Evolutionary conservation across 2,797 vertebrate species (phyloP), one percentile per base, ranked within the genome.

Genomic region (Molossus molossus): DNA sequence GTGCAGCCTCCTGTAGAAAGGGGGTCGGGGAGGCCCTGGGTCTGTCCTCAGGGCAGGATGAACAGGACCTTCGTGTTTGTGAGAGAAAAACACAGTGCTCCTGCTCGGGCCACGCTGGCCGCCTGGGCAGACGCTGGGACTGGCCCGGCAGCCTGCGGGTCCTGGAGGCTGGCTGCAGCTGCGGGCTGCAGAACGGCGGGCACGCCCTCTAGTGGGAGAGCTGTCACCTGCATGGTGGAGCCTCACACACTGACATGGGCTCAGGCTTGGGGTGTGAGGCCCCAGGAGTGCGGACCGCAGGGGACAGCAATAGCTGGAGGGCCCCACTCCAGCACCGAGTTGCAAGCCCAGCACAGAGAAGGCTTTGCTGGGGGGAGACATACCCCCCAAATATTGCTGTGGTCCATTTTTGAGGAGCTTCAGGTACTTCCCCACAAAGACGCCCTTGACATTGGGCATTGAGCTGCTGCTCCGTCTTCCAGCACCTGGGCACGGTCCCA

Each of bases 1-100:
- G 25, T 4, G 3, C 0, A 11, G 12, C 12, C 33, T 81, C 55
- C 29, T 93, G 77, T 65, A 87, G 21, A 62, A 85, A 92, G 48
- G 40, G 1, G 7, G 17, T 12, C 12, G 0, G 3, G 1, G 1
- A 12, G 11, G 40, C 27, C 3, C 5, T 14, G 13, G 15, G 0
- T 60, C 4, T 65, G 20, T 60, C 11, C 37, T 58, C 48, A n/a
- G 11, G 9, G 76, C 80, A 80, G 3, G 21, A 48, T 65, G 18
- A 79, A 13, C 3, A 45, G 67, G 23, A 58, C 2, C 3, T 81
- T 55, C 13, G 18, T 13, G 13, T 58, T 67, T 12, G 27, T 2
- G n/a, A 55, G 5, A 29, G 48, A 29, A 37, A 58, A 23, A 58
- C 2, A 18, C 7, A 45, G 21, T 29, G 6, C 1, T 96, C n/a